Evolutionary conservation across 2,888 invertebrate genomes (phyloP), one percentile per base, ranked within the genome.

Genomic region (Oscheius onirici): DNA sequence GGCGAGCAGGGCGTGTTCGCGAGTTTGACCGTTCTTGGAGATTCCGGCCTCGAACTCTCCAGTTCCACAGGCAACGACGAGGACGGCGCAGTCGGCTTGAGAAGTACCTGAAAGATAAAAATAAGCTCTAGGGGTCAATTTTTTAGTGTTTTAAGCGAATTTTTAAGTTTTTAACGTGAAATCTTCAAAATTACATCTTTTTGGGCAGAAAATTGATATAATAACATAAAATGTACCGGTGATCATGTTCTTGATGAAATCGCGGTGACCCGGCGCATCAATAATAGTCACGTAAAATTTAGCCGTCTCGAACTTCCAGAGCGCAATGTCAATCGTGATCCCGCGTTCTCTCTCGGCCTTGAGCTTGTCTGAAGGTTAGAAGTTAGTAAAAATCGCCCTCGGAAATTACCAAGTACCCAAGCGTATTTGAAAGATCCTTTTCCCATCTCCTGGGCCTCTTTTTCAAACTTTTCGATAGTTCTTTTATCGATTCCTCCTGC

Each of bases 221-320:
- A n/a, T n/a, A n/a, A n/a, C n/a, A n/a, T n/a, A n/a, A n/a, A n/a
- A n/a, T n/a, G 85, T 86, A 71, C 97, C 97, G 85, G 97, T 99
- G 90, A 99, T 99, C 99, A 99, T 99, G 95, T 99, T 99, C 91
- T 99, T 99, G 91, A 99, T 99, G 93, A 99, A 99, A 95, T 99
- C 97, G 92, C 97, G 93, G 92, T 99, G 97, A 88, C 99, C 99
- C 80, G 99, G 99, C 82, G 99, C 97, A 90, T 99, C 99, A 89
- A 99, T 99, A 91, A 99, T 97, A 80, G 87, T 87, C 78, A 87
- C 82, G 83, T 87, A 87, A 83, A 83, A 87, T 78, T 84, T 86
- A 74, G 85, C 72, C 52, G 87, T 87, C 77, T 87, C 87, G 82
- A 87, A 87, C 82, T 87, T 87, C 87, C 87, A 87, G 76, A 87